phyloP scores from a whole-genome alignment of 1,140 invertebrate genomes.

The Steinernema khuongi region DNA sequence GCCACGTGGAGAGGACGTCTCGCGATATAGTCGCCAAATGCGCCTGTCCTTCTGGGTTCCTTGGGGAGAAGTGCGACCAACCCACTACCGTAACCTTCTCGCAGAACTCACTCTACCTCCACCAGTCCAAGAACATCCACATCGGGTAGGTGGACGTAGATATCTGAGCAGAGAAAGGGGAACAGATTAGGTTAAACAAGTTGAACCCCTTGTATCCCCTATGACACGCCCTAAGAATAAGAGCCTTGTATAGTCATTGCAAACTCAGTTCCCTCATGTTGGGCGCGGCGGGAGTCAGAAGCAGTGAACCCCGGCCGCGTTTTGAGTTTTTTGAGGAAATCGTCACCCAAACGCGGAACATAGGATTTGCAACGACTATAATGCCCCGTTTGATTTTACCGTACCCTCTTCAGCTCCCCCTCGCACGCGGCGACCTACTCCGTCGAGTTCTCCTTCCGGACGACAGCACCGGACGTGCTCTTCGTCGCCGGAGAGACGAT shows the following conservation, averaged over 20 bases:
- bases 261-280: too few relatives aligned
- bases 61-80: constrained; percentile 20
- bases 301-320: too few relatives aligned
- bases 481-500: constrained; percentile 40
- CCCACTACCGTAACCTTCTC: constrained; percentile 26
- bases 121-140: constrained; percentile 29
- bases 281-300: too few relatives aligned
- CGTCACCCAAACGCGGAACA: background rate
- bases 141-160: constrained; percentile 26
- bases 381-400: background rate
- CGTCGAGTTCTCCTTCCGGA: constrained; percentile 33
- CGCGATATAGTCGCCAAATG: constrained; percentile 8
- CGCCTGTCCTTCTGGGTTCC: constrained; percentile 30
- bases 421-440: constrained; percentile 27
- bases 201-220: too few relatives aligned
- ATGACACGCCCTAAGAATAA: constrained; percentile 19
- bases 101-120: constrained; percentile 29
- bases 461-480: constrained; percentile 40
- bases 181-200: too few relatives aligned
- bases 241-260: too few relatives aligned
- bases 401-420: background rate
- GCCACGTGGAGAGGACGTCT: background rate
- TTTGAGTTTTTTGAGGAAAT: too few relatives aligned
- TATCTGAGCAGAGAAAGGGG: too few relatives aligned
- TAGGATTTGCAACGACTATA: too few relatives aligned